phyloP scores from a whole-genome alignment of 2,888 invertebrate genomes.

The Crepidodera aurea region DNA sequence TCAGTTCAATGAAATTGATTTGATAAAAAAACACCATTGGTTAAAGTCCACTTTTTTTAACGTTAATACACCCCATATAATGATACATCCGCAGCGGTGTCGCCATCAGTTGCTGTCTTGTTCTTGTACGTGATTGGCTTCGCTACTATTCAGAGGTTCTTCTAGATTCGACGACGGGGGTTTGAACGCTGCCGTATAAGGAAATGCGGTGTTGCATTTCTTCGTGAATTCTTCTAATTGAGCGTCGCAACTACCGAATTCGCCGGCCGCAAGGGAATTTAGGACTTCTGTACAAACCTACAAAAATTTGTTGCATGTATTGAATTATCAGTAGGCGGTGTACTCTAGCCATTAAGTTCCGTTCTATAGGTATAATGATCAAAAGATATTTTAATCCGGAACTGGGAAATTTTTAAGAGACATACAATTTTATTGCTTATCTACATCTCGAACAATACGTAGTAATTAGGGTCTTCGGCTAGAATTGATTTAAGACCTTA shows the following conservation, averaged over 20 bases:
- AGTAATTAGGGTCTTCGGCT: too few species aligned
- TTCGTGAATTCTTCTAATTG: constrained; percentile 74
- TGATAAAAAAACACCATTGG: constrained; percentile 40
- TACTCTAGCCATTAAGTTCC: too few species aligned
- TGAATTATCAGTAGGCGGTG: too few species aligned
- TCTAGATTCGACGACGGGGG: constrained; percentile 56
- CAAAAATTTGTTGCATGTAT: too few species aligned
- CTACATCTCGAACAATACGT: too few species aligned
- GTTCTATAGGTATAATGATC: too few species aligned
- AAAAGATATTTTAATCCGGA: too few species aligned
- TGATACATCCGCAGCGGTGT: constrained; percentile 23
- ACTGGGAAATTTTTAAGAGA: too few species aligned
- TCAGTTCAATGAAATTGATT: constrained; percentile 30
- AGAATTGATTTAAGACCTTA: too few species aligned
- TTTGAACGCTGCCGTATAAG: constrained; percentile 79
- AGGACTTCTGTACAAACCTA: constrained; percentile 84
- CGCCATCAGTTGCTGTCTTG: constrained; percentile 58
- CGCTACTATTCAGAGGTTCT: constrained; percentile 38
- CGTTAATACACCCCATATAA: constrained; percentile 22
- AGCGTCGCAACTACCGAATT: constrained; percentile 79
- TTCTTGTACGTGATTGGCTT: constrained; percentile 52
- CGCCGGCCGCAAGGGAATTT: constrained; percentile 78
- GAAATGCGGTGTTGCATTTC: constrained; percentile 78
- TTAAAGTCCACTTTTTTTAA: constrained; percentile 36
- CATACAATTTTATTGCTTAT: too few species aligned